phyloP scores from a whole-genome alignment of 1,140 invertebrate species.

The Drosophila persimilis region DNA sequence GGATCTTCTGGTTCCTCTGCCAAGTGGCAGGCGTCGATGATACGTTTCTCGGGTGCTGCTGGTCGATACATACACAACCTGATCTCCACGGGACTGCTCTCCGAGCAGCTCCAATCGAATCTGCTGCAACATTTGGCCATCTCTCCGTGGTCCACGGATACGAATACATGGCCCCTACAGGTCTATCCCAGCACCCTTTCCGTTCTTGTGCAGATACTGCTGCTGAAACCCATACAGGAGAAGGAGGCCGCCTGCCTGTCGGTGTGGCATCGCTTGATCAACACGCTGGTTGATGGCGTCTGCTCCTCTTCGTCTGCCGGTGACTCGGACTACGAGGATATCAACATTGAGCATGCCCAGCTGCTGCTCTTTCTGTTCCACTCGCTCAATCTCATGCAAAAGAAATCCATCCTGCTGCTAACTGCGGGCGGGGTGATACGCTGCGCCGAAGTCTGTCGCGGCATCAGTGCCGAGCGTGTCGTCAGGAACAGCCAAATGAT shows the following conservation, averaged over 20 bases:
- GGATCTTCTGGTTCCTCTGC: constrained; percentile 23
- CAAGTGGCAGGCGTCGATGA: constrained; percentile 81
- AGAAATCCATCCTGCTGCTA: constrained; percentile 95
- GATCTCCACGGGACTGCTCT: constrained; percentile 88
- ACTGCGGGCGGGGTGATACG: constrained; percentile 88
- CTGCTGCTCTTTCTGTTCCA: constrained; percentile 96
- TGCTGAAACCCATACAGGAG: constrained; percentile 92
- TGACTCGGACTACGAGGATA: constrained; percentile 85
- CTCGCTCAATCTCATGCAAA: constrained; percentile 97
- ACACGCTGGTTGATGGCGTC: constrained; percentile 93
- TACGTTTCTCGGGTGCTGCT: constrained; percentile 79
- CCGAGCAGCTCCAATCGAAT: constrained; percentile 88
- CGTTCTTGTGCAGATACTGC: constrained; percentile 88
- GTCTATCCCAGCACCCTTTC: constrained; percentile 94
- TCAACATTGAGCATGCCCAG: constrained; percentile 98
- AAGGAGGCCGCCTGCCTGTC: constrained; percentile 94
- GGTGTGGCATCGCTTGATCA: constrained; percentile 95
- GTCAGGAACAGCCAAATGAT: constrained; percentile 89
- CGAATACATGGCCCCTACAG: constrained; percentile 90
- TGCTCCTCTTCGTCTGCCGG: constrained; percentile 53
- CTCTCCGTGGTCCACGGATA: constrained; percentile 87
- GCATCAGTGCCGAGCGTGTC: constrained; percentile 77
- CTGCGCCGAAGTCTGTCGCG: constrained; percentile 87
- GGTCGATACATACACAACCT: constrained; percentile 86
- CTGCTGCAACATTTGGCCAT: constrained; percentile 90